phyloP scores from a whole-genome alignment of 2,888 invertebrate genomes.

The Drosophila infuscata region DNA sequence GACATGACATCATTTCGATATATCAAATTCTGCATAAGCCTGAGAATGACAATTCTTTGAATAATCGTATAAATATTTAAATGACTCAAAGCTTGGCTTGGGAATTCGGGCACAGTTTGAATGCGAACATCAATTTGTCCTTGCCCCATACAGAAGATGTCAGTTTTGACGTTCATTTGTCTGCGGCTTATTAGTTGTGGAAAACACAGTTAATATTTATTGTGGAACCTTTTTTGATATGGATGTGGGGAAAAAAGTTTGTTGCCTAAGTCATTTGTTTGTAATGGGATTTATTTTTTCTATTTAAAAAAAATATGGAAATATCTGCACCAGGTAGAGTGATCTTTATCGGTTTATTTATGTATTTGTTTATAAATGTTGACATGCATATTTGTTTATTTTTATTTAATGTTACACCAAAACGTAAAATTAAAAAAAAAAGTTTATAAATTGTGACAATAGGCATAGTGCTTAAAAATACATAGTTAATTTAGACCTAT shows the following conservation, averaged over 20 bases:
- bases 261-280: conserved; percentile 59
- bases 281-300: neutral
- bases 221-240: conserved; percentile 1
- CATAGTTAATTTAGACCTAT: neutral
- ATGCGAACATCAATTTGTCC: conserved; percentile 33
- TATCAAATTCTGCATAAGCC: conserved; percentile 53
- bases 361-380: neutral
- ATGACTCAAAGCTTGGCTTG: conserved; percentile 52
- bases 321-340: neutral
- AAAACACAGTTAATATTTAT: conserved; percentile 28
- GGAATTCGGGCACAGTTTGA: conserved; percentile 20
- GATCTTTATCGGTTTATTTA: neutral
- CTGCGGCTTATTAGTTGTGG: conserved; percentile 2
- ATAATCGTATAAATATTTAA: conserved; percentile 28
- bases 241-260: conserved; percentile 41
- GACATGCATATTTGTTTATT: neutral
- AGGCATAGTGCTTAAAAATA: neutral
- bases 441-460: neutral
- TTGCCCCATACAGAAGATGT: conserved; percentile 44
- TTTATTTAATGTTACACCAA: neutral
- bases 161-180: conserved; percentile 23
- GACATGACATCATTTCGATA: conserved; percentile 68
- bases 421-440: neutral
- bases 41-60: conserved; percentile 59
- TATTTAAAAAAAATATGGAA: neutral